Percentiles rank a stretch among this genome's conserved stretches.
These are phyloP conservation scores for Eulemur albifrons DNA, from an alignment of 2,797 vertebrate species.

Conservation along the genomic window DNA sequence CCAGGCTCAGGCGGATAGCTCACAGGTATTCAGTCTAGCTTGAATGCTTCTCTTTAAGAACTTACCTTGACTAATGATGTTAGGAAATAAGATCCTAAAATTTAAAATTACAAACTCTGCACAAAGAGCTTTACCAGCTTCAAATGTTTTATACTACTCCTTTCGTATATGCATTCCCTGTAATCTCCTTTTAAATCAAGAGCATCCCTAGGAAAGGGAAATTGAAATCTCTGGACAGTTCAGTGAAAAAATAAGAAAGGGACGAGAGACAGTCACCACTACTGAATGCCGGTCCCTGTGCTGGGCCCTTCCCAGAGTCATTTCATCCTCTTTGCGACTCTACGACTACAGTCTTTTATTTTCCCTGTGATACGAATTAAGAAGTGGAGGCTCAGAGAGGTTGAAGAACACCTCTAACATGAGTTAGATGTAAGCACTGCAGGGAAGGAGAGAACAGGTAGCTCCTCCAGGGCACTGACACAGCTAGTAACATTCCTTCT, in stretches of 20 bases:
- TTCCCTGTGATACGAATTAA: background rate
- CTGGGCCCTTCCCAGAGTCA: background rate
- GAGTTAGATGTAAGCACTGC: background rate
- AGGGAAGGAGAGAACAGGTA: background rate
- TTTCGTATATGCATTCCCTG: background rate
- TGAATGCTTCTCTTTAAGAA: background rate
- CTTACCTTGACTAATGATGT: background rate
- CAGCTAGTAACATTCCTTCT: background rate
- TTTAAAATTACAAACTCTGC: background rate
- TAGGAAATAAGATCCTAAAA: background rate
- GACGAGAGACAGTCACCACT: background rate
- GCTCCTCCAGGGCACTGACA: background rate
- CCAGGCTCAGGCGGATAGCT: background rate
- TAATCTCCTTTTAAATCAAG: background rate
- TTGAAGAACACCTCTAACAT: background rate
- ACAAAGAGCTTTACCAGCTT: background rate
- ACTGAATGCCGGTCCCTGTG: no score
- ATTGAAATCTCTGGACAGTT: background rate
- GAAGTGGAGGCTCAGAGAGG: background rate
- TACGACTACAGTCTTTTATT: background rate
- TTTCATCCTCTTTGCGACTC: background rate
- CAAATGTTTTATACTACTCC: background rate
- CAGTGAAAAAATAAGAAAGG: background rate
- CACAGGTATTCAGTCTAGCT: background rate
- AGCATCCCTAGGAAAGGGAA: background rate